Conservation (phyloP, 2,797 vertebrate genomes). For the Tokudaia tokunoshimensis region DNA sequence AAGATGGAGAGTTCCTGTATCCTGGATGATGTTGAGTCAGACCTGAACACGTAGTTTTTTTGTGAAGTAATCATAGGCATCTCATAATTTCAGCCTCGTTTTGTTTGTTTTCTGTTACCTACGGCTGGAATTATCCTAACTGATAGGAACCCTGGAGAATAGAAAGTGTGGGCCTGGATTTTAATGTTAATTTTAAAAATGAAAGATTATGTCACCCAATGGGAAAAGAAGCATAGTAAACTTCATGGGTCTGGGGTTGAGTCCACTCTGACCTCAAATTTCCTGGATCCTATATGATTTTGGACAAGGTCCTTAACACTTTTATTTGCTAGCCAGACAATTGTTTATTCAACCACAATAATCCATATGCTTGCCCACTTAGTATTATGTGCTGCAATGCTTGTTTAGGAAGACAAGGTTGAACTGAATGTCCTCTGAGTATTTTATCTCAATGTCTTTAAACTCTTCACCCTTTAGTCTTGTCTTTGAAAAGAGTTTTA, state of each 20-base stretch:
- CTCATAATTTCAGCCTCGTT: background rate
- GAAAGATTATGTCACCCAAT: too few species aligned
- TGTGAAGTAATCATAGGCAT: background rate
- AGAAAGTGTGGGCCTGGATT: background rate
- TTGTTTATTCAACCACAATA: slow-evolving; percentile 25
- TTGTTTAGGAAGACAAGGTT: slow-evolving; percentile 52
- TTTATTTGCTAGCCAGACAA: slow-evolving; percentile 6
- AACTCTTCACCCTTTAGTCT: slow-evolving; percentile 43
- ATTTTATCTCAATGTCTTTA: slow-evolving; percentile 20
- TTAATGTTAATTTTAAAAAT: background rate
- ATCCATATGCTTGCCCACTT: background rate
- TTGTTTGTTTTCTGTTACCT: background rate
- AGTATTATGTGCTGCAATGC: background rate
- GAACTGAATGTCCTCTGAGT: background rate
- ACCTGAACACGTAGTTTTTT: background rate
- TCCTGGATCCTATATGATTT: background rate
- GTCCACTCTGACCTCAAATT: background rate
- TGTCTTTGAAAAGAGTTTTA: slow-evolving; percentile 64
- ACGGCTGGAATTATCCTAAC: background rate
- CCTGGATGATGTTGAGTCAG: background rate
- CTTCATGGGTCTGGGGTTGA: background rate
- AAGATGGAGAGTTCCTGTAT: background rate
- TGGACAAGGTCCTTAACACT: background rate
- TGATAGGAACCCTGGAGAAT: background rate
- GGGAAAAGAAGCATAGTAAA: slow-evolving; percentile 20